Evolutionary conservation across 2,797 vertebrate genomes (phyloP), one percentile per base, ranked within the genome.

Genomic region (Antrozous pallidus): DNA sequence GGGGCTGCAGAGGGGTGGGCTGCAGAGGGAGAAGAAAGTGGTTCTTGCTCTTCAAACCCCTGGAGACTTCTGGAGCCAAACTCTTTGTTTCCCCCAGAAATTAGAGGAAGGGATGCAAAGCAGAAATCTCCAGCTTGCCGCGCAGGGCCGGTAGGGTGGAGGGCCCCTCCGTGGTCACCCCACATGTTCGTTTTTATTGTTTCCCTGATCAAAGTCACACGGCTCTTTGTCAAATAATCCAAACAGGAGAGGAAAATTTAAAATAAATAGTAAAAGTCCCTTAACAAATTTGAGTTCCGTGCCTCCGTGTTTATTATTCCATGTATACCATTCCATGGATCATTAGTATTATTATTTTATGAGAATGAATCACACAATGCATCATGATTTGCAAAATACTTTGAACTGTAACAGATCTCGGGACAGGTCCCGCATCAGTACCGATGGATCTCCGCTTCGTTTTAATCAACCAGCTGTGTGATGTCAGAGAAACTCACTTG

Each of bases 311-410:
- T 91, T 93, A 38, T 61, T 74, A 88, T 88, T 81, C 88, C 77
- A 18, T 51, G 40, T 70, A 28, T 63, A 38, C 6, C 70, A 47
- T 90, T 61, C 6, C 40, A 47, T 58, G 70, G 33, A 31, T 45
- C 65, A 28, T 78, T 65, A 70, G 49, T 38, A 40, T 67, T 38
- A 40, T 67, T 73, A 18, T 18, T 91, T 96, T 71, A 63, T 20
- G 70, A 67, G 65, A 86, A 85, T n/a, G 4, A 54, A 71, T 80
- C 20, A 28, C 61, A 85, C 13, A 45, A 26, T 42, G 28, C 13
- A 77, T 26, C 45, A 54, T 65, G 56, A 92, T 86, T 54, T 84
- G 79, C 58, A 91, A 74, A 93, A 75, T 87, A 70, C 49, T 83
- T 94, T 56, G 58, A 24, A 89, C 33, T 73, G 3, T 63, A 11